Evolutionary conservation across 2,888 invertebrate genomes (phyloP).

Genomic region (Scrobipalpa atriplicella): DNA sequence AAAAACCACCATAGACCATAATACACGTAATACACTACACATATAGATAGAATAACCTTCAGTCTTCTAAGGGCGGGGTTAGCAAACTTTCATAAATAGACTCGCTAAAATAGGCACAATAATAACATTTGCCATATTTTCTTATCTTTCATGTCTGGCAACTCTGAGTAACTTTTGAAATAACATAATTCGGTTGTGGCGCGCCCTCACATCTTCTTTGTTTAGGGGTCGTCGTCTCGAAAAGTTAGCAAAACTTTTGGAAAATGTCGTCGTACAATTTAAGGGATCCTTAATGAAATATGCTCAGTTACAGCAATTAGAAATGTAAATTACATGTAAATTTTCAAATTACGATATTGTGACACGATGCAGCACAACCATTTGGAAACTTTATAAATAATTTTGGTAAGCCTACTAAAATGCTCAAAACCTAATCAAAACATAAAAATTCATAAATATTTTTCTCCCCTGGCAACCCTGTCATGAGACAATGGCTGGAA

Average conservation of each 20-base stretch:
- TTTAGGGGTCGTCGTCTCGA: slow-evolving; percentile 1
- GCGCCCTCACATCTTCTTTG: neutral
- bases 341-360: neutral
- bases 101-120: neutral
- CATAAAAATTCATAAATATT: neutral
- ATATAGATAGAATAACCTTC: no score
- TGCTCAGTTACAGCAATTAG: neutral
- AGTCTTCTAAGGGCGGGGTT: no score
- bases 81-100: no score
- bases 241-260: neutral
- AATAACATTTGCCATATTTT: slow-evolving; percentile 1
- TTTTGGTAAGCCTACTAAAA: no score
- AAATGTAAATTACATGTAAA: neutral
- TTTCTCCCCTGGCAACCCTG: slow-evolving; percentile 49
- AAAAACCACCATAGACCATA: no score
- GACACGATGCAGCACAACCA: neutral
- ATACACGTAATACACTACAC: no score
- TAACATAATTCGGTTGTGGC: neutral
- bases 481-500: slow-evolving; percentile 55
- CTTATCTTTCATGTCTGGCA: slow-evolving; percentile 8
- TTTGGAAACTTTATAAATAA: no score
- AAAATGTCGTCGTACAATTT: neutral
- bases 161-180: slow-evolving; percentile 11
- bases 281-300: neutral
- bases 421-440: no score